Base-by-base conservation (phyloP, 2,888 invertebrate genomes). In the Leucophenga montana region DNA sequence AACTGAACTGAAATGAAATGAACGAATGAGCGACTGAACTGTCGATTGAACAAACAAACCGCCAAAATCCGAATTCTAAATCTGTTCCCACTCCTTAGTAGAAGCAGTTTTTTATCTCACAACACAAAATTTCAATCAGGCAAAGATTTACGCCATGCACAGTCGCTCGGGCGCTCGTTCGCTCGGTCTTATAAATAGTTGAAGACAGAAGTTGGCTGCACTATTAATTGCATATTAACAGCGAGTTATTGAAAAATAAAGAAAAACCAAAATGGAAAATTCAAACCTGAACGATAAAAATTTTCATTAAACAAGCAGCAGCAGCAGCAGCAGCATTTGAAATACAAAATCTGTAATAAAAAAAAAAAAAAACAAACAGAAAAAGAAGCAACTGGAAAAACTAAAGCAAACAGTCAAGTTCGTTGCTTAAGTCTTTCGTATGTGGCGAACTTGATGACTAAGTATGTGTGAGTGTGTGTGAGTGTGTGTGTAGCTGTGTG, bases 191-290 rank as follows among this genome's bases (percentile, higher is more conserved):
- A 27, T 27, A 27, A 27, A 27, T 27, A 54, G 22, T 46, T n/a
- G 50, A n/a, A 16, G 62, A 48, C 39, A 39, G 39, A 39, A 39
- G 39, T 39, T 39, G 39, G 39, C 39, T 39, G 39, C 39, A 39
- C 62, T 64, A 64, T 64, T 64, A 64, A 64, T 64, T 64, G 62
- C 62, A 64, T 64, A 64, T 64, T 64, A 64, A 64, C 62, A 64
- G 62, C 62, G 16, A 20, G 33, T 64, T 64, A 22, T 50, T 50
- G 62, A 64, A 50, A 16, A 50, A n/a, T 11, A 50, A 50, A 50
- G 6, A 50, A 57, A 57, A 57, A 27, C 8, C 1, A 57, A 57
- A 22, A 27, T n/a, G 22, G 22, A 27, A 57, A 57, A 57, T 18
- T 54, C 33, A 39, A 18, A 18, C 61, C 14, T 13, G 48, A 64